Evolutionary conservation across 2,888 invertebrate genomes (phyloP).

Genomic region (Pyrrhia umbra): DNA sequence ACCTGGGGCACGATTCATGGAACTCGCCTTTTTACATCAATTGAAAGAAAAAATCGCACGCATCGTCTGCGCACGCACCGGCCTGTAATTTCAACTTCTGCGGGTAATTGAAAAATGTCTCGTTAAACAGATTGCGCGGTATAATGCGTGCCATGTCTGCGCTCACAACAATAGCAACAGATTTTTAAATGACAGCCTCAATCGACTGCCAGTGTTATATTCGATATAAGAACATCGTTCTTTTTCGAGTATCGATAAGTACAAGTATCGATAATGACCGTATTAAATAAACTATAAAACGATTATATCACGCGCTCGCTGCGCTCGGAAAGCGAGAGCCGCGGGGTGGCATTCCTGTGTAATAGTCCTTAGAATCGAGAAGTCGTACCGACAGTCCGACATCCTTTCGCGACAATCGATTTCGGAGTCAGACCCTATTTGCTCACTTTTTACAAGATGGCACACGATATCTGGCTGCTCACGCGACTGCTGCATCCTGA

Average conservation of each 20-base stretch:
- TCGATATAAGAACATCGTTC: conserved; percentile 32
- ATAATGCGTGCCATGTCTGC: conserved; percentile 58
- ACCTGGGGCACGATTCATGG: conserved; percentile 70
- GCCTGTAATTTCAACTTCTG: conserved; percentile 75
- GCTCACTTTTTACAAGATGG: conserved; percentile 55
- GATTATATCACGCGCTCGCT: conserved; percentile 69
- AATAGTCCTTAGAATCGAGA: conserved; percentile 81
- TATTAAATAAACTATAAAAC: conserved; percentile 79
- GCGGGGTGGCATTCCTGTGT: conserved; percentile 84
- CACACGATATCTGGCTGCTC: conserved; percentile 50
- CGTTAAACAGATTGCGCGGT: conserved; percentile 48
- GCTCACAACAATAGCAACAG: conserved; percentile 47
- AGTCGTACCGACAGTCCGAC: conserved; percentile 62
- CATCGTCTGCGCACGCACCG: conserved; percentile 59
- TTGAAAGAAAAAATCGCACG: conserved; percentile 37
- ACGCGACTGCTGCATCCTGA: conserved; percentile 50
- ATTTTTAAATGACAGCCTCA: conserved; percentile 29
- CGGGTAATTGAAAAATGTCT: conserved; percentile 73
- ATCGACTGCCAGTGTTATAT: conserved; percentile 29
- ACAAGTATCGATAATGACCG: conserved; percentile 63
- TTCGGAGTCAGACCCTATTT: conserved; percentile 62
- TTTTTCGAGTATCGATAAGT: conserved; percentile 60
- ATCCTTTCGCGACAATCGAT: conserved; percentile 76
- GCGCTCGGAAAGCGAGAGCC: conserved; percentile 84
- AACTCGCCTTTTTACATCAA: conserved; percentile 52